Conservation (phyloP, 2,797 vertebrate species). For the Luscinia luscinia region DNA sequence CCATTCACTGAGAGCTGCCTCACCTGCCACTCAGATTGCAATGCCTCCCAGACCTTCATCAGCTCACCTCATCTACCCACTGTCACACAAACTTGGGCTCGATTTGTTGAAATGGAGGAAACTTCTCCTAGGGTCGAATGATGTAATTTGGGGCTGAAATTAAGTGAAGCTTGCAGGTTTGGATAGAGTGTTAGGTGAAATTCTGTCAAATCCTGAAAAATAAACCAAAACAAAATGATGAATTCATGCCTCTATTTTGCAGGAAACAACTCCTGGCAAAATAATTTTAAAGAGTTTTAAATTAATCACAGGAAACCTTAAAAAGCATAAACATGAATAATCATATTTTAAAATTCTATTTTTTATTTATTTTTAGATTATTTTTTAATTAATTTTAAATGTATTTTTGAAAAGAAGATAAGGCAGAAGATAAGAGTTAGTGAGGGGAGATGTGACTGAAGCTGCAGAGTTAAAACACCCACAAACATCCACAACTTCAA, state of each 20-base stretch:
- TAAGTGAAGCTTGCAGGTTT: slow-evolving; percentile 42
- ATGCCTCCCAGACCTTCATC: slow-evolving; percentile 54
- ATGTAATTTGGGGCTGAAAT: slow-evolving; percentile 51
- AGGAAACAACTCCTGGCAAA: neutral
- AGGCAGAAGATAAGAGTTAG: neutral
- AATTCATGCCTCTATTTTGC: slow-evolving; percentile 6
- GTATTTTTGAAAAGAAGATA: neutral
- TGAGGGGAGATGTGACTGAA: neutral
- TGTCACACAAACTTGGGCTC: slow-evolving; percentile 58
- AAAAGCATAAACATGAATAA: neutral
- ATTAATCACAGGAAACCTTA: neutral
- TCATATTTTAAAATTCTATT: neutral
- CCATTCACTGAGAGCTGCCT: slow-evolving; percentile 37
- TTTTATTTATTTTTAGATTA: neutral
- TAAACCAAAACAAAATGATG: neutral
- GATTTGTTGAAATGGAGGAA: slow-evolving; percentile 49
- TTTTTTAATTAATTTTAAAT: neutral
- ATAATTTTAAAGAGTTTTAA: neutral
- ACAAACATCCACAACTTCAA: neutral
- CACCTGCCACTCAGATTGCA: slow-evolving; percentile 55
- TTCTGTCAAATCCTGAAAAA: slow-evolving; percentile 28
- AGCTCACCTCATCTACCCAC: slow-evolving; percentile 63
- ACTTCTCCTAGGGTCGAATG: slow-evolving; percentile 25
- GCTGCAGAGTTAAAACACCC: neutral
- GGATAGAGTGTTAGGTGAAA: slow-evolving; percentile 4